Evolutionary conservation across 92 coral and sea anemone species (phyloP).

Genomic region (Parazoanthus darwini): DNA sequence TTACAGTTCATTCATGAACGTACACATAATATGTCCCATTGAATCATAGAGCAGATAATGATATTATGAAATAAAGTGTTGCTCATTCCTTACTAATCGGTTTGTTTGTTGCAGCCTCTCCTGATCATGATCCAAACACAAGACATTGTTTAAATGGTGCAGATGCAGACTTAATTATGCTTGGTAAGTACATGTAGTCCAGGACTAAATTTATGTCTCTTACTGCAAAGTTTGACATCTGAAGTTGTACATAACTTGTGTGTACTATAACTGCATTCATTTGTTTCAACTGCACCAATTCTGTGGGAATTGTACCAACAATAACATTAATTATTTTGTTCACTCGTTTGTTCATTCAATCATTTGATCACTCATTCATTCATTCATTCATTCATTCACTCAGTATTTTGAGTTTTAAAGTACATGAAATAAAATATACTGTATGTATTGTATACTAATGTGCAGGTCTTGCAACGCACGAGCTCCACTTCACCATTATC

Average conservation of each 20-base stretch:
- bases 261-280: neutral
- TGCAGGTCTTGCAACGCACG: constrained; percentile 94
- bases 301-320: too few relatives aligned
- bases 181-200: constrained; percentile 65
- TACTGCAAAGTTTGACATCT: neutral
- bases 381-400: too few relatives aligned
- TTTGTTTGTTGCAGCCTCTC: constrained; percentile 68
- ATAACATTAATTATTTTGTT: too few relatives aligned
- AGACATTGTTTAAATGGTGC: constrained; percentile 98
- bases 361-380: too few relatives aligned
- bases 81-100: neutral
- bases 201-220: neutral
- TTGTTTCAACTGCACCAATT: too few relatives aligned
- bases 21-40: neutral
- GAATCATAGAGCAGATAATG: too few relatives aligned
- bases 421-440: too few relatives aligned
- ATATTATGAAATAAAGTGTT: neutral
- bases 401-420: too few relatives aligned
- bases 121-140: constrained; percentile 96
- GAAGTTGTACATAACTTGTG: neutral
- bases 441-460: neutral
- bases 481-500: constrained; percentile 93
- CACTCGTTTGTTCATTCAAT: too few relatives aligned
- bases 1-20: too few relatives aligned
- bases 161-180: constrained; percentile 98